Evolutionary conservation across 2,797 vertebrate species (phyloP), one percentile per base, ranked within the genome.

Genomic region (Pelobates cultripes): DNA sequence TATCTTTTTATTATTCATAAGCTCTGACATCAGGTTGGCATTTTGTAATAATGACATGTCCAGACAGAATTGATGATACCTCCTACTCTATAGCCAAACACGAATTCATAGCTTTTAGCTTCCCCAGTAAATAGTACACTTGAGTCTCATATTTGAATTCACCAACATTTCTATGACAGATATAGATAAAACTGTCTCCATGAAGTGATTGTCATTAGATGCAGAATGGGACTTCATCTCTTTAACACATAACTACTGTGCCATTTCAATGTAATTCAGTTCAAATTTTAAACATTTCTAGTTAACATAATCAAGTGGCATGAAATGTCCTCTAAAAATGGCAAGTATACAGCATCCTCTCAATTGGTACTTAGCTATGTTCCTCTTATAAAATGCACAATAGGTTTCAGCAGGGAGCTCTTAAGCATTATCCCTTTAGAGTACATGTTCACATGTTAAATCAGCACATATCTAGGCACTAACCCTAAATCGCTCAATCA

Each of bases 221-320:
- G 88, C 68, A 84, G 87, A 82, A 88, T 79, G 87, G 44, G 87
- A 85, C 88, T 82, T 71, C 80, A 89, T 91, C 87, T 92, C 89
- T 92, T 92, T 90, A 91, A 90, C 85, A 81, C 88, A 79, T 91
- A 92, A 91, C 91, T 91, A 91, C 89, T 88, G 88, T 92, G 90
- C 90, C 92, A 93, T 51, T 94, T 93, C 91, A 89, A 88, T 93
- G 88, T 90, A 92, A 92, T 93, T 93, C 91, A 89, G 86, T 90
- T 90, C 91, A 94, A 93, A 91, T 93, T 92, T 93, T 92, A 92
- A 94, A 94, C 89, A 92, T 91, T 92, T 91, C 92, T 93, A 91
- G 91, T 94, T 93, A 94, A 94, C 91, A 94, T 94, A 94, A 94
- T 93, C 92, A 94, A 93, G 92, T 93, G 89, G 91, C 90, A 92